Evolutionary conservation across 2,113 vertebrate genomes (phyloP).

Genomic region (Morone saxatilis): DNA sequence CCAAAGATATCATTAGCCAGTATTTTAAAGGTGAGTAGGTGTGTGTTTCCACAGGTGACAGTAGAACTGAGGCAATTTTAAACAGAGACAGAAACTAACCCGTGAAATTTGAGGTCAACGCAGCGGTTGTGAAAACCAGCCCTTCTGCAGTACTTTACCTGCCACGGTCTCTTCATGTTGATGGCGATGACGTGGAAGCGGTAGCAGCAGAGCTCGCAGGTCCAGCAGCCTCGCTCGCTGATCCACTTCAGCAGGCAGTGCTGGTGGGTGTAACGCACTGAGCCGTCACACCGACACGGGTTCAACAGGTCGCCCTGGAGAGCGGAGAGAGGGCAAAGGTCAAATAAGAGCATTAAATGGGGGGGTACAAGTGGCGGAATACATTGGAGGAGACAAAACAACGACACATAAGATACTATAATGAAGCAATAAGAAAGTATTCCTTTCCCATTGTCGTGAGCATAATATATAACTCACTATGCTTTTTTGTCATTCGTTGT

Average conservation of each 20-base stretch:
- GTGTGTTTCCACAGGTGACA: too few relatives aligned
- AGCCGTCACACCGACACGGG: conserved; percentile 94
- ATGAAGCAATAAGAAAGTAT: background rate
- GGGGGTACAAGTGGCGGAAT: background rate
- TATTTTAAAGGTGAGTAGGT: too few relatives aligned
- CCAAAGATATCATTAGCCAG: too few relatives aligned
- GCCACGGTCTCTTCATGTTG: conserved; percentile 94
- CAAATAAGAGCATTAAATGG: background rate
- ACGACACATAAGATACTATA: background rate
- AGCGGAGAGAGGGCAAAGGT: conserved; percentile 18
- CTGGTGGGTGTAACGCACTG: conserved; percentile 94
- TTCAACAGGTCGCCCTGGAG: conserved; percentile 92
- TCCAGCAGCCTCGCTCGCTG: conserved; percentile 96
- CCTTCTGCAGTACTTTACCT: conserved; percentile 82
- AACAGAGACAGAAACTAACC: background rate
- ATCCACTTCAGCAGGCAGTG: conserved; percentile 97
- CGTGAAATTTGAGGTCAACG: background rate
- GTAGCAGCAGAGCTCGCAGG: conserved; percentile 96
- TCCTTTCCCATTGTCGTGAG: too few relatives aligned
- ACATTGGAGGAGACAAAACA: background rate
- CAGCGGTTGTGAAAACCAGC: background rate
- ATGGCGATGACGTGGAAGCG: conserved; percentile 95
- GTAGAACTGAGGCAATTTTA: background rate
- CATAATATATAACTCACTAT: too few relatives aligned
- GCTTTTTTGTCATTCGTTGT: too few relatives aligned